These are phyloP conservation scores for Brachypterus glaber DNA, from an alignment of 2,888 invertebrate species.

Conservation along the genomic window DNA sequence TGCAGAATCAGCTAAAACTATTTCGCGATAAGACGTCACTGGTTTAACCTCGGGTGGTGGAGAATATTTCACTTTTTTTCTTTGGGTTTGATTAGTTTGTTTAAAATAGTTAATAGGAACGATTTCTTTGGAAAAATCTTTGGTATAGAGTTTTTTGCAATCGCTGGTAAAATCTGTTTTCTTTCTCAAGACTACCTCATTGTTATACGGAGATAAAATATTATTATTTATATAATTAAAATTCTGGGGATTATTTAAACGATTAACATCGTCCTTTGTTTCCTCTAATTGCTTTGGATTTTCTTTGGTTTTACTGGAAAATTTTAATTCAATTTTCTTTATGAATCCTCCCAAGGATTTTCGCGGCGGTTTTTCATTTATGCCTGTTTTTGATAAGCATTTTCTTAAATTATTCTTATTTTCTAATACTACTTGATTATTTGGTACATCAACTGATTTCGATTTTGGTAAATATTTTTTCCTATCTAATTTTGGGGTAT, in stretches of 20 bases:
- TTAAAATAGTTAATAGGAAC: slow-evolving; percentile 7
- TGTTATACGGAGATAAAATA: slow-evolving; percentile 9
- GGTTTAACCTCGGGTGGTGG: slow-evolving; percentile 26
- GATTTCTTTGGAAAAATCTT: slow-evolving; percentile 16
- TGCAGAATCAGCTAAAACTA: slow-evolving; percentile 1
- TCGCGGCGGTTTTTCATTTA: too few relatives aligned
- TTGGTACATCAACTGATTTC: slow-evolving; percentile 22
- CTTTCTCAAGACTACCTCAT: slow-evolving; percentile 16
- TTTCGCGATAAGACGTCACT: slow-evolving; percentile 6
- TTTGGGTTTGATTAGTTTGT: not conserved
- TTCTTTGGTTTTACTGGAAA: slow-evolving; percentile 15
- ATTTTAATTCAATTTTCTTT: slow-evolving; percentile 17
- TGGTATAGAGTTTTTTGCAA: too few relatives aligned
- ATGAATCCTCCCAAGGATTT: slow-evolving; percentile 8
- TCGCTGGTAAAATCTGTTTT: slow-evolving; percentile 5
- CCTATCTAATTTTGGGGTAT: slow-evolving; percentile 30
- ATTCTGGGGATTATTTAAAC: not conserved
- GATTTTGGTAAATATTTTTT: slow-evolving; percentile 22
- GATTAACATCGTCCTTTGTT: not conserved
- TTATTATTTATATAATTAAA: too few relatives aligned
- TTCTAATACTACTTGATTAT: not conserved
- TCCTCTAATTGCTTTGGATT: slow-evolving; percentile 10
- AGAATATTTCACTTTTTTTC: slow-evolving; percentile 30
- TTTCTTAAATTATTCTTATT: not conserved
- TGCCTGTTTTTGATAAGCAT: not conserved